Base-by-base conservation (phyloP, 2,797 vertebrate species). In the Danio aesculapii region DNA sequence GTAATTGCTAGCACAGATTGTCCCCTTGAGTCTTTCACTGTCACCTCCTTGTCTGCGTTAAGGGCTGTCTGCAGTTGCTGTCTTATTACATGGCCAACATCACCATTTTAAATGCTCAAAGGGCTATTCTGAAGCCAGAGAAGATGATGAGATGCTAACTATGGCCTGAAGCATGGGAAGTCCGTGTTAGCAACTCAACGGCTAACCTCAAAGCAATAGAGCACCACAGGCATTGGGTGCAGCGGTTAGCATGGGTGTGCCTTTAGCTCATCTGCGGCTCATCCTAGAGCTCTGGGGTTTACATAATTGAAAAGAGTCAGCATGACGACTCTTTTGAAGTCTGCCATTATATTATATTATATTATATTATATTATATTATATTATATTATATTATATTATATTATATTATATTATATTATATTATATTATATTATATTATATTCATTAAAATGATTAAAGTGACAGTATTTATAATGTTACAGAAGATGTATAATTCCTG, bases 211-310 rank as follows among this genome's bases (percentile, higher is more conserved):
- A 12, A 30, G 62, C 62, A 44, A 8, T 8, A 77, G 21, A 1
- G 8, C 9, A 49, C 47, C 76, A 61, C 55, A 62, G 57, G 13
- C 58, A 44, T 44, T 70, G n/a, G 53, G 21, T 70, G 49, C 44
- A 46, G 47, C 19, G 68, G 57, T 79, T 71, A 71, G 47, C 46
- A 62, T 63, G 77, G 76, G 77, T 63, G 77, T 53, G 46, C 19
- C 47, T 8, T 53, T 39, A 53, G 55, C 47, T 53, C 21, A 50
- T 50, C 64, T 58, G 53, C 46, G 70, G 43, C 53, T 73, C 17
- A 46, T 73, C 17, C 41, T 44, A 44, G 8, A 66, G 39, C 30
- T 41, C 75, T 69, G 55, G 46, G 53, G 21, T 50, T 69, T 13
- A 69, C 44, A 11, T 57, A 46, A 67, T 67, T 67, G 52, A 77